Conservation (phyloP, 2,888 invertebrate species). For the Hypomecis atomaria region DNA sequence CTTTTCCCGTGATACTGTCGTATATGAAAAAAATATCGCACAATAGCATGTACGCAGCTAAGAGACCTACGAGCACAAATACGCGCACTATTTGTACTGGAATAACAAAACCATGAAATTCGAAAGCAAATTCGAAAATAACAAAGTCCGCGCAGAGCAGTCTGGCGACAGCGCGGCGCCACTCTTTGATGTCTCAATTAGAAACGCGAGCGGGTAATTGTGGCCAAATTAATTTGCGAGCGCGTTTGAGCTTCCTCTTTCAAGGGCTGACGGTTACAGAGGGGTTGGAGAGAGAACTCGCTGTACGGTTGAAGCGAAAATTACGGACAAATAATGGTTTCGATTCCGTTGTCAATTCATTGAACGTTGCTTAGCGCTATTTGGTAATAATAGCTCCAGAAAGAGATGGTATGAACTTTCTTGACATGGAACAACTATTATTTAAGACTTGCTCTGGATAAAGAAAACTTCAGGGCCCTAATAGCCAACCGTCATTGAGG, state of each 20-base stretch:
- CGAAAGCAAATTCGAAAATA: conserved; percentile 48
- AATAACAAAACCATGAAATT: not conserved
- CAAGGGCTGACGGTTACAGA: conserved; percentile 34
- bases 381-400: too few relatives aligned
- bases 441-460: too few relatives aligned
- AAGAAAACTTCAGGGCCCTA: too few relatives aligned
- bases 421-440: too few relatives aligned
- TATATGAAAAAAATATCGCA: too few relatives aligned
- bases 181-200: conserved; percentile 82
- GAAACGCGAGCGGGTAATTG: conserved; percentile 81
- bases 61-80: not conserved
- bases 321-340: not conserved
- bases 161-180: conserved; percentile 60
- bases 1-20: too few relatives aligned
- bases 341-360: not conserved
- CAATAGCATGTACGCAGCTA: too few relatives aligned
- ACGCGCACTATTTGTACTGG: conserved; percentile 4
- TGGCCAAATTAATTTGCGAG: conserved; percentile 80
- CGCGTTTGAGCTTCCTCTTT: conserved; percentile 49
- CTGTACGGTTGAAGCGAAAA: conserved; percentile 8
- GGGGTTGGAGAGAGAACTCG: not conserved
- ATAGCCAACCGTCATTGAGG: too few relatives aligned
- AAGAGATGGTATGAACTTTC: too few relatives aligned
- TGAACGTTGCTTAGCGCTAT: not conserved
- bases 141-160: conserved; percentile 48